Conservation (phyloP, 1,140 invertebrate species). For the Leptinotarsa texana region DNA sequence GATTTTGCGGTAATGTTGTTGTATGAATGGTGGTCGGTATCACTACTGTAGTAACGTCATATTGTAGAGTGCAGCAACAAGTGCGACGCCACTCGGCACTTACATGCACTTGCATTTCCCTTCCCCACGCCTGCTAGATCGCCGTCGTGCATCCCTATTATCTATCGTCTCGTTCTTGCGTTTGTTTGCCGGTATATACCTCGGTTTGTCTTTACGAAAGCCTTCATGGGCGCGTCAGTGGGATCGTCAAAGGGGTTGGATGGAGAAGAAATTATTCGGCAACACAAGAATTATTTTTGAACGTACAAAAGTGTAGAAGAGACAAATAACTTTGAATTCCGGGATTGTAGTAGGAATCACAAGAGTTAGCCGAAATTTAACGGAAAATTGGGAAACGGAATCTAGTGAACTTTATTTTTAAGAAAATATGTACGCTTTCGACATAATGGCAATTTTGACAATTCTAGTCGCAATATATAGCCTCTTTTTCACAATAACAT, state of each 20-base stretch:
- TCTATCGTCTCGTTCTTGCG: slow-evolving; percentile 44
- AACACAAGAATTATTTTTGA: too few species aligned
- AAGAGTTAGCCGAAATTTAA: too few species aligned
- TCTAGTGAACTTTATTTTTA: too few species aligned
- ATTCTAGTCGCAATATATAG: too few species aligned
- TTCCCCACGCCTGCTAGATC: slow-evolving; percentile 46
- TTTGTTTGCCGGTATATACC: slow-evolving; percentile 31
- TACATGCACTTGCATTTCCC: slow-evolving; percentile 56
- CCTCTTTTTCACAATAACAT: too few species aligned
- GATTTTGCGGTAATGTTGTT: slow-evolving; percentile 49
- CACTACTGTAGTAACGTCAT: slow-evolving; percentile 54
- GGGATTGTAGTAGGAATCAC: too few species aligned
- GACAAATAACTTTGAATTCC: too few species aligned
- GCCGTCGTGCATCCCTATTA: slow-evolving; percentile 49
- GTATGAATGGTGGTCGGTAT: slow-evolving; percentile 52
- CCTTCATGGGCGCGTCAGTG: not conserved
- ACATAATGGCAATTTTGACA: too few species aligned
- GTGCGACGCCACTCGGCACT: slow-evolving; percentile 54
- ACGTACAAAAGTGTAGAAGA: too few species aligned
- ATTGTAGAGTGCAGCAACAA: slow-evolving; percentile 50
- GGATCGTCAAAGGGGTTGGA: not conserved
- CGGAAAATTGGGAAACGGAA: too few species aligned
- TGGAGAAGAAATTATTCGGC: too few species aligned
- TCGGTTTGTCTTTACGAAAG: slow-evolving; percentile 36
- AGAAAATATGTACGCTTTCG: too few species aligned